Evolutionary conservation across 2,797 vertebrate genomes (phyloP), one percentile per base, ranked within the genome.

Genomic region (Moxostoma hubbsi): DNA sequence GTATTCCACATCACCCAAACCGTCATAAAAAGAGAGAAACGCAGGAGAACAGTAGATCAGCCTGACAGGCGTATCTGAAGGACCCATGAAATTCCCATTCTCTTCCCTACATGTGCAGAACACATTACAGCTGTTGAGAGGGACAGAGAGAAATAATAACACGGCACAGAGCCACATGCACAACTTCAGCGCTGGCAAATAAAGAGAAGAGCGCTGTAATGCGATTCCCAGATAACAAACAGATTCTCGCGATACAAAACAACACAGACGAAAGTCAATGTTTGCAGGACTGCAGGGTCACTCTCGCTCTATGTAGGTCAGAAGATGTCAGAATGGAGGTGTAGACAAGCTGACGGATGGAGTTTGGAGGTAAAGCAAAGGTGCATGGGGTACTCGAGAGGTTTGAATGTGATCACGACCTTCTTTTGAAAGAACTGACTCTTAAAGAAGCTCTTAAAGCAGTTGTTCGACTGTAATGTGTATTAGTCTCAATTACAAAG

Each of bases 81-180:
- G 73, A 77, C 87, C 90, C 89, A 86, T 92, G 88, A 88, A 89
- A 89, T 88, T 83, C 79, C 75, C 88, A 90, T 88, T 81, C 79
- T 87, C 85, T 86, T 85, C 84, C 89, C 81, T 87, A 93, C 94
- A 96, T 95, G 93, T 96, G 95, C 84, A 91, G 81, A 94, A 93
- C 92, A 95, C 88, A 94, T 95, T 93, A 89, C 87, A 65, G 64
- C 75, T 77, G 75, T 67, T 53, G 70, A 46, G 57, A 82, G 73
- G 58, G 80, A 65, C 58, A 75, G 63, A 61, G 15, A 12, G 18
- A 72, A 83, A 46, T 72, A 55, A 82, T 50, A 81, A 75, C 53
- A 72, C 7, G n/a, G 62, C 36, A 9, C 59, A 57, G 62, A 73
- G 73, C 45, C 62, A 13, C 45, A 67, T 58, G 63, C 55, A 47